Conservation (phyloP, 2,113 vertebrate species). For the Martes martes region DNA sequence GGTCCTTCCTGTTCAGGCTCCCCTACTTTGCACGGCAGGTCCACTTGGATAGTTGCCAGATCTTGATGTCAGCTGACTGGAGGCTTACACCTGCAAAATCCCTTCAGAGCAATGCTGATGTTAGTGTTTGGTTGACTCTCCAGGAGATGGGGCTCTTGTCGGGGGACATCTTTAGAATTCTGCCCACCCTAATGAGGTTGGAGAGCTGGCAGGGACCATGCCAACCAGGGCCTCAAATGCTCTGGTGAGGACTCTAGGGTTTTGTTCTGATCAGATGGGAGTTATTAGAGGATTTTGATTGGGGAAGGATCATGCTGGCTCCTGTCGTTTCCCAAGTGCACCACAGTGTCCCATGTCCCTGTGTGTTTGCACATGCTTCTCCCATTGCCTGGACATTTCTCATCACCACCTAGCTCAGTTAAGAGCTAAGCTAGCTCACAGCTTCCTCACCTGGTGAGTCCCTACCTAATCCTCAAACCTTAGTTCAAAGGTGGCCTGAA, state of each 20-base stretch:
- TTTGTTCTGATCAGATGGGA: not conserved
- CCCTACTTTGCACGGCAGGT: not conserved
- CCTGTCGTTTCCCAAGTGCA: not conserved
- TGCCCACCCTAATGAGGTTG: not conserved
- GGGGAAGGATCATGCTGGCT: not conserved
- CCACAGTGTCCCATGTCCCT: fast-evolving
- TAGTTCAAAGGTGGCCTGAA: not conserved
- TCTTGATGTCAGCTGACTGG: not conserved
- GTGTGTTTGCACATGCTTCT: not conserved
- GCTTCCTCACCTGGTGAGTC: not conserved
- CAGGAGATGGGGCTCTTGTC: too few species aligned
- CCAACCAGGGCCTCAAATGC: fast-evolving
- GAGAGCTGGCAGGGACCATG: not conserved
- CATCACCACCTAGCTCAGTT: not conserved
- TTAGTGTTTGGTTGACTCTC: not conserved
- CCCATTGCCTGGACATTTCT: not conserved
- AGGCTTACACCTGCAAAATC: not conserved
- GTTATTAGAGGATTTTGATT: not conserved
- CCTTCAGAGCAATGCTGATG: not conserved
- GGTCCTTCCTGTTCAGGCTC: not conserved
- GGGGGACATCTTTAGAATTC: not conserved
- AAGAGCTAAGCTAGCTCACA: not conserved
- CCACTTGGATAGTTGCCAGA: not conserved
- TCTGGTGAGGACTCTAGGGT: not conserved
- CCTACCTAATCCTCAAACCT: not conserved